Evolutionary conservation across 2,888 invertebrate genomes (phyloP), one percentile per base, ranked within the genome.

Genomic region (Lasioglossum oenotherae): DNA sequence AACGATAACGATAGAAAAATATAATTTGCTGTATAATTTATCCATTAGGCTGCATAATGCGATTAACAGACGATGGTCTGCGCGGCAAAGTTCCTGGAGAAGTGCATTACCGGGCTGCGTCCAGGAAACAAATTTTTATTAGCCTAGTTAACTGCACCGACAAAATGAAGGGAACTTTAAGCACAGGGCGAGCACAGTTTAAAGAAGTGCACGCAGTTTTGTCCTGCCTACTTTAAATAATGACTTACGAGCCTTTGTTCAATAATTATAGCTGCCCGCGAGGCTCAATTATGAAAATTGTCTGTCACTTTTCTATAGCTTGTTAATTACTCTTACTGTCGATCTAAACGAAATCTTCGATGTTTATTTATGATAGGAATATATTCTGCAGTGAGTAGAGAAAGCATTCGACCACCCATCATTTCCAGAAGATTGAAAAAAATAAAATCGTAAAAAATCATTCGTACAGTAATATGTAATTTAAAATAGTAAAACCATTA

Each of bases 11-110:
- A 57, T 73, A 71, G 60, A 79, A 81, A 80, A 73, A 82, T 78
- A 75, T 80, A 73, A 79, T 85, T 85, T 41, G 75, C 75, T 72
- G 74, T 46, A 82, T 82, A 82, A 79, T 79, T 69, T 60, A 69
- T 71, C 71, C 60, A 79, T 82, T 82, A 82, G 57, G 57, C 46
- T 71, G 82, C 46, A 75, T 60, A 82, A 74, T 74, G 71, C 78
- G 41, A 57, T 31, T 74, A 72, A 69, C 44, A 60, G 74, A 72
- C 73, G 72, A 60, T 31, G 35, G 41, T 57, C 46, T 10, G 67
- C 14, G 41, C 31, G 46, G 67, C 49, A 53, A 76, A 74, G 31
- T 57, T 76, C 57, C 46, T 16, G 57, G 41, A 60, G 60, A 57
- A 6, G 19, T 79, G 57, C 49, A 73, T n/a, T 44, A 41, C 19